Percentiles rank a stretch among this genome's conserved stretches.
phyloP scores from a whole-genome alignment of 2,797 vertebrate genomes.

The Poecile montanus region DNA sequence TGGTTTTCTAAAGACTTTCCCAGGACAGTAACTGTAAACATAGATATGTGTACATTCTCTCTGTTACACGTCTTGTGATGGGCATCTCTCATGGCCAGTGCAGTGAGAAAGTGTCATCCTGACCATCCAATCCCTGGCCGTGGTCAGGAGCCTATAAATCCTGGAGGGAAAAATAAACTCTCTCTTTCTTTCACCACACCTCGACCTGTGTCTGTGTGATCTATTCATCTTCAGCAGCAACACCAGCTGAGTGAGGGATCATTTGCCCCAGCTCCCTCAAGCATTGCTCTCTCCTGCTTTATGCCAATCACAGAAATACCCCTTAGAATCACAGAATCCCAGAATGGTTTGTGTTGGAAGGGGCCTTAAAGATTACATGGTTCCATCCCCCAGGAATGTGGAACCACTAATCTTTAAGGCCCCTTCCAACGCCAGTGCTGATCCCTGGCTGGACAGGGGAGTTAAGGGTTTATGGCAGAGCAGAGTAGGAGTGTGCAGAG shows the following conservation, averaged over 20 bases:
- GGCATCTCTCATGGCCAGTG: too few species aligned
- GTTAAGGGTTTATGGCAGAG: not conserved
- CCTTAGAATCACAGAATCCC: not conserved
- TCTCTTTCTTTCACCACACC: too few species aligned
- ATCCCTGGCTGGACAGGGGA: not conserved
- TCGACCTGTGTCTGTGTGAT: too few species aligned
- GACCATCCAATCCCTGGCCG: too few species aligned
- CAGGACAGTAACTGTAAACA: too few species aligned
- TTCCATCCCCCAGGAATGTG: not conserved
- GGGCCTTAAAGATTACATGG: not conserved
- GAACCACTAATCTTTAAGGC: not conserved
- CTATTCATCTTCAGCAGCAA: too few species aligned
- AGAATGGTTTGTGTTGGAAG: not conserved
- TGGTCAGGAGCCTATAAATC: too few species aligned
- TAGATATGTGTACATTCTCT: too few species aligned
- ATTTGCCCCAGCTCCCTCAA: not conserved
- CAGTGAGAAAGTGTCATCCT: too few species aligned
- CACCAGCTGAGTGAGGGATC: not conserved
- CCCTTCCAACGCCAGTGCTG: fast-evolving
- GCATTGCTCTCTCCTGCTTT: not conserved
- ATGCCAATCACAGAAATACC: not conserved
- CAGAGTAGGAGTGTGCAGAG: not conserved
- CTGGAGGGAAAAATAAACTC: too few species aligned
- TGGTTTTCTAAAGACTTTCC: too few species aligned
- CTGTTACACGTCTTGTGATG: too few species aligned